Conservation (phyloP, 2,888 invertebrate species). For the Cryptocephalus primarius region DNA sequence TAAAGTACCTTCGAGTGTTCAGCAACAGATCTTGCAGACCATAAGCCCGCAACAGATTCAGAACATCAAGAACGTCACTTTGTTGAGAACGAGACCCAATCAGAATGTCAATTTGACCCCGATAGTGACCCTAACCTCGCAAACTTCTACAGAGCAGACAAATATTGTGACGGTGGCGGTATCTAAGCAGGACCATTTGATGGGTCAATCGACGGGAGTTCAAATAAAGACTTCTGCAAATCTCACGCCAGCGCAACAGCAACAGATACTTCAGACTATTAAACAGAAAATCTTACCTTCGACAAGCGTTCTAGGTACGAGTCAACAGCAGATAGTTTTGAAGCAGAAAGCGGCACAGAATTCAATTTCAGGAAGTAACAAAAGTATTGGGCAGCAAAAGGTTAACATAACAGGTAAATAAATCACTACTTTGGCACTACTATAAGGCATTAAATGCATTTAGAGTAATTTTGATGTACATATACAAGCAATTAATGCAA, state of each 20-base stretch:
- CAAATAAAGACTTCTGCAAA: constrained; percentile 27
- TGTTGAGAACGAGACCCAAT: constrained; percentile 22
- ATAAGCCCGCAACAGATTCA: constrained; percentile 32
- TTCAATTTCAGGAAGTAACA: constrained; percentile 6
- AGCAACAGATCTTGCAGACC: constrained; percentile 31
- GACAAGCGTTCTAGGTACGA: constrained; percentile 26
- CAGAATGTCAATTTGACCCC: constrained; percentile 13
- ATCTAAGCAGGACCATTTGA: constrained; percentile 17
- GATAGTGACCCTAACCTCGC: constrained; percentile 6
- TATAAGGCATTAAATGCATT: too few species aligned
- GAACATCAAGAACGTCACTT: constrained; percentile 33
- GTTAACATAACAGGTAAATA: constrained; percentile 7
- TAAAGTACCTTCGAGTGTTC: constrained; percentile 18
- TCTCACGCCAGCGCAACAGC: constrained; percentile 36
- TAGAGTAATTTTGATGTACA: too few species aligned
- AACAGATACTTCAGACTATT: constrained; percentile 38
- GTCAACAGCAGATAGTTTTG: constrained; percentile 39
- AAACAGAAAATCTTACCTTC: constrained; percentile 34
- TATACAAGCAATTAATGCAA: too few species aligned
- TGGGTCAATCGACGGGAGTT: constrained; percentile 17
- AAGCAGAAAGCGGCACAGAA: constrained; percentile 32
- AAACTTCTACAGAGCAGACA: constrained; percentile 6
- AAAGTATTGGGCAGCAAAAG: constrained; percentile 13
- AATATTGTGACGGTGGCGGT: constrained; percentile 21
- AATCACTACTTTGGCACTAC: not conserved